These are phyloP conservation scores for Acanthiza pusilla DNA, from an alignment of 2,797 vertebrate genomes.

Conservation along the genomic window DNA sequence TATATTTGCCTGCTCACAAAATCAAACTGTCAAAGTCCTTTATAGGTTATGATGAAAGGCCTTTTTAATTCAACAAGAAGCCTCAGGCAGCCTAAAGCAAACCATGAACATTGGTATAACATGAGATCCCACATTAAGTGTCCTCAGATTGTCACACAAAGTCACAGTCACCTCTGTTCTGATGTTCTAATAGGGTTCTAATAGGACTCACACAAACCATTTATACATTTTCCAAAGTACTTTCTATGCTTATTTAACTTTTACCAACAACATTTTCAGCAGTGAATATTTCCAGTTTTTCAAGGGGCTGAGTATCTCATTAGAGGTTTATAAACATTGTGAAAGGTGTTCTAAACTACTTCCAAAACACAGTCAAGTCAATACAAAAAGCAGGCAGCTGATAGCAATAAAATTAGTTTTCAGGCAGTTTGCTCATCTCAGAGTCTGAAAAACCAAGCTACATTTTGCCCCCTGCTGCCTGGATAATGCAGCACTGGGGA, in stretches of 20 bases:
- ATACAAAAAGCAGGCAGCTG: not conserved
- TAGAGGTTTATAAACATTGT: not conserved
- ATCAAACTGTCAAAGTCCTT: not conserved
- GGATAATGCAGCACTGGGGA: not conserved
- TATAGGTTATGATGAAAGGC: accelerated
- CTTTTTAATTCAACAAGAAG: not conserved
- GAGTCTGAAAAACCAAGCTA: not conserved
- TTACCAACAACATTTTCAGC: not conserved
- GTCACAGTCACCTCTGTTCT: not conserved
- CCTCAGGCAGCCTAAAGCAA: not conserved
- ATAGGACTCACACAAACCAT: not conserved
- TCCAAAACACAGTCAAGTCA: not conserved
- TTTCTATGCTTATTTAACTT: not conserved
- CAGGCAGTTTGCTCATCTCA: not conserved
- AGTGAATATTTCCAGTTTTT: not conserved
- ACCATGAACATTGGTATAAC: accelerated
- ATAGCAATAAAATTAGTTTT: accelerated
- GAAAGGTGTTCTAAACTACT: not conserved
- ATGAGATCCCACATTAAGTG: not conserved
- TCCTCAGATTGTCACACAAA: not conserved
- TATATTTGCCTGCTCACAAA: not conserved
- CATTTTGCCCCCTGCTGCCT: not conserved
- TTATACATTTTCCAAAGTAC: not conserved
- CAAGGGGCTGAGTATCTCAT: not conserved
- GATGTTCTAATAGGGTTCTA: accelerated